A percentile compares a stretch with the other conserved stretches of the same genome.
phyloP scores from a whole-genome alignment of 1,140 invertebrate species.

The Drosophila orena region DNA sequence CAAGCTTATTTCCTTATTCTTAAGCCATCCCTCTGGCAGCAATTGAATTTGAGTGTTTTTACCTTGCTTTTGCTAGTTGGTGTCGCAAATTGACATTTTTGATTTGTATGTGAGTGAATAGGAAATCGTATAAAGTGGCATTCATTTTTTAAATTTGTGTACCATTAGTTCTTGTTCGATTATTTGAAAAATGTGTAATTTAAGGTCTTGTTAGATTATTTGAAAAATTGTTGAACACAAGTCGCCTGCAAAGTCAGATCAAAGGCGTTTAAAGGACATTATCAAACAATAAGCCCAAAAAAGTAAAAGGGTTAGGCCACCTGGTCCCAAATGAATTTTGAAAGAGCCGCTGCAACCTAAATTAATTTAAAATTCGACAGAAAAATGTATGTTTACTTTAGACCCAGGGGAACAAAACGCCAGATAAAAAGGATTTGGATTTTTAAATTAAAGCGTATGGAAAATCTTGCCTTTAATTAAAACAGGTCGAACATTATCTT shows the following conservation, averaged over 20 bases:
- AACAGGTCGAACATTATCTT: not conserved
- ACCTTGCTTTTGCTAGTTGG: not conserved
- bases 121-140: not conserved
- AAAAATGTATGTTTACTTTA: conserved; percentile 25
- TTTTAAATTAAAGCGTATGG: not conserved
- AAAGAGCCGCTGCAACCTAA: conserved; percentile 11
- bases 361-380: conserved; percentile 55
- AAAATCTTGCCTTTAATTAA: conserved; percentile 4
- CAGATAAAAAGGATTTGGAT: conserved; percentile 2
- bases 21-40: not conserved
- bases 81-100: not conserved
- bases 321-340: not conserved
- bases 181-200: no score
- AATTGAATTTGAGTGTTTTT: not conserved
- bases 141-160: not conserved
- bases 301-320: conserved; percentile 1
- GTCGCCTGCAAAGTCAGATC: not conserved
- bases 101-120: not conserved
- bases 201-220: no score
- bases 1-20: not conserved
- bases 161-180: no score
- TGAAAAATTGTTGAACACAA: no score
- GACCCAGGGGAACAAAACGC: conserved; percentile 2
- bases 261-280: no score
- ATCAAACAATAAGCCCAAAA: conserved; percentile 27